These are phyloP conservation scores for Eupeodes corollae DNA, from an alignment of 1,140 invertebrate genomes.

Conservation along the genomic window DNA sequence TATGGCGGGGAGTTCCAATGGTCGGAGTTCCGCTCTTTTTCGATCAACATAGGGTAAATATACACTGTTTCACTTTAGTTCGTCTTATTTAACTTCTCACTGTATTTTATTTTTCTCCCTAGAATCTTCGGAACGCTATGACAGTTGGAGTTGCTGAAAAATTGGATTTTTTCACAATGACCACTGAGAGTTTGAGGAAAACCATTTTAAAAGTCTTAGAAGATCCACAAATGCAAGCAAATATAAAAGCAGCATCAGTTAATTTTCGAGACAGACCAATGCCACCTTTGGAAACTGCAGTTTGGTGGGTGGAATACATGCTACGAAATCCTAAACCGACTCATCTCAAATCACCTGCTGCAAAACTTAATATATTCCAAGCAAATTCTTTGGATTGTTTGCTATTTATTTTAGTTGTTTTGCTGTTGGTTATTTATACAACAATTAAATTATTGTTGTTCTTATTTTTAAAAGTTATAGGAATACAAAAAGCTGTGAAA, in stretches of 20 bases:
- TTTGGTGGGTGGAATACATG: slow-evolving; percentile 53
- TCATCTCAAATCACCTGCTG: slow-evolving; percentile 35
- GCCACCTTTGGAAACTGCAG: slow-evolving; percentile 41
- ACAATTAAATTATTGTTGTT: too few species aligned
- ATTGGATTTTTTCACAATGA: not conserved
- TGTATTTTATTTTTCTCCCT: not conserved
- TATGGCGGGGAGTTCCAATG: slow-evolving; percentile 43
- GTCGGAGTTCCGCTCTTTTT: slow-evolving; percentile 47
- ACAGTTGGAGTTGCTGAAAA: not conserved
- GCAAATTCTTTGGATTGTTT: too few species aligned
- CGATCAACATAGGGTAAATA: slow-evolving; percentile 42
- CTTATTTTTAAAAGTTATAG: too few species aligned
- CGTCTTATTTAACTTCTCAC: not conserved
- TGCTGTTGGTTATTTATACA: too few species aligned
- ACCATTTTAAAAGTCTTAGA: not conserved
- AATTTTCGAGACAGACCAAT: slow-evolving; percentile 44
- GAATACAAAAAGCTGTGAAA: too few species aligned
- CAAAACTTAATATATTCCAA: slow-evolving; percentile 20
- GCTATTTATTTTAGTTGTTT: too few species aligned
- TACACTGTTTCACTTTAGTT: slow-evolving; percentile 13
- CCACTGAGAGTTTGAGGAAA: not conserved
- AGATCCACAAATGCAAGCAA: slow-evolving; percentile 13
- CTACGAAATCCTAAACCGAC: slow-evolving; percentile 27
- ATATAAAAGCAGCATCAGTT: slow-evolving; percentile 35
- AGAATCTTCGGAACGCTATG: not conserved